Base-by-base conservation (phyloP, 2,113 vertebrate genomes). In the Sardina pilchardus region DNA sequence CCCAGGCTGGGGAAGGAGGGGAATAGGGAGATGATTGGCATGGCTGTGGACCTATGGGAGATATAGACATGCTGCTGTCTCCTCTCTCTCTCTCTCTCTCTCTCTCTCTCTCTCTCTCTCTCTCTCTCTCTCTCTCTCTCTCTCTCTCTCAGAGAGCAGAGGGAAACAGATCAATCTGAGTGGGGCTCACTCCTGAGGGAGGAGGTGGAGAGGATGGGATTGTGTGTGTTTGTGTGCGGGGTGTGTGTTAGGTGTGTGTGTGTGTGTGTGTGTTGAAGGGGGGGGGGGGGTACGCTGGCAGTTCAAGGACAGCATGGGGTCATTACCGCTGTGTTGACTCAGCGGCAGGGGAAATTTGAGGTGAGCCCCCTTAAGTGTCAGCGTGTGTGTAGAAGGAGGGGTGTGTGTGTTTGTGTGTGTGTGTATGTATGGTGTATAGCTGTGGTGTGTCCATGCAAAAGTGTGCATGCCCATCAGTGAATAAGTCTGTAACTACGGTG, bases 361-460 rank as follows among this genome's bases (percentile, higher is more conserved):
- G 63, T 71, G 63, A 71, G 63, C 24, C 63, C n/a, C 10, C 9
- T 24, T 71, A 30, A 30, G 0, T 71, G 8, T 71, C n/a, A 30
- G 63, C 14, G 9, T 71, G 24, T 71, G 63, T 67, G 59, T 67
- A 19, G 48, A 17, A 14, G 17, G 48, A 53, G 48, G 48, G 17
- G 59, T 67, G 59, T 67, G 59, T 67, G 59, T 67, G 53, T 59
- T 8, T 56, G 53, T 56, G 53, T 56, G 53, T 59, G 53, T 59
- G 53, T 59, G 53, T 59, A 14, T 59, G 53, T 59, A 14, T 59
- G 17, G 53, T 59, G 53, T 59, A 24, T 21, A 24, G 4, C 4
- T 59, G 53, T 56, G 12, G 53, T 59, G 24, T 67, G 59, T 67
- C 24, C n/a, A 26, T 59, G 19, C 21, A 5, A 5, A 24, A 12